phyloP scores from a whole-genome alignment of 2,797 vertebrate species.

The Pipistrellus pygmaeus region DNA sequence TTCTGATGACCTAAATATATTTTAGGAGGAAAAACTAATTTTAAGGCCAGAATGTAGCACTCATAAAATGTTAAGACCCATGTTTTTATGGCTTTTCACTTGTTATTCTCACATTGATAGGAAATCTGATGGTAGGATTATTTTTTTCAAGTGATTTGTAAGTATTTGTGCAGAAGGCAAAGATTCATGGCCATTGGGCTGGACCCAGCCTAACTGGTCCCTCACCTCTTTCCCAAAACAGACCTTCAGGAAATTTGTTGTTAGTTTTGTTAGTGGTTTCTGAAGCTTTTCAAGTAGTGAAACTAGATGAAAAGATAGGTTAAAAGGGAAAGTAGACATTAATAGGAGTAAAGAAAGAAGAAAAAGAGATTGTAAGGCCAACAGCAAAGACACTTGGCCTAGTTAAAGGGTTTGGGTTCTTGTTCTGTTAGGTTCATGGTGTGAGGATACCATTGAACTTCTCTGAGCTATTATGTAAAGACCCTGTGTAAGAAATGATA shows the following conservation, averaged over 20 bases:
- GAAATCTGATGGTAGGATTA: neutral
- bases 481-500: neutral
- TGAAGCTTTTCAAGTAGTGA: neutral
- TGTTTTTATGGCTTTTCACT: slow-evolving; percentile 27
- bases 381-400: neutral
- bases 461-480: neutral
- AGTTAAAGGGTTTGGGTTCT: neutral
- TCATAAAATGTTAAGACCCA: neutral
- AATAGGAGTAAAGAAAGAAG: neutral
- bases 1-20: slow-evolving; percentile 56
- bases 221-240: neutral
- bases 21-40: slow-evolving; percentile 29
- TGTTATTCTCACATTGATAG: slow-evolving; percentile 37
- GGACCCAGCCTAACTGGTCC: neutral
- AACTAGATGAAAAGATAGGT: neutral
- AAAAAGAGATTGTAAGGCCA: neutral
- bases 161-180: slow-evolving; percentile 12
- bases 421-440: neutral
- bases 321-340: neutral
- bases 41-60: neutral
- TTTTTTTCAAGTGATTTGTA: neutral
- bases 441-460: neutral
- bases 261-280: neutral
- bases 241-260: neutral
- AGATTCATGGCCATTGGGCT: neutral